Evolutionary conservation across 2,797 vertebrate genomes (phyloP), one percentile per base, ranked within the genome.

Genomic region (Macrochelys suwanniensis): DNA sequence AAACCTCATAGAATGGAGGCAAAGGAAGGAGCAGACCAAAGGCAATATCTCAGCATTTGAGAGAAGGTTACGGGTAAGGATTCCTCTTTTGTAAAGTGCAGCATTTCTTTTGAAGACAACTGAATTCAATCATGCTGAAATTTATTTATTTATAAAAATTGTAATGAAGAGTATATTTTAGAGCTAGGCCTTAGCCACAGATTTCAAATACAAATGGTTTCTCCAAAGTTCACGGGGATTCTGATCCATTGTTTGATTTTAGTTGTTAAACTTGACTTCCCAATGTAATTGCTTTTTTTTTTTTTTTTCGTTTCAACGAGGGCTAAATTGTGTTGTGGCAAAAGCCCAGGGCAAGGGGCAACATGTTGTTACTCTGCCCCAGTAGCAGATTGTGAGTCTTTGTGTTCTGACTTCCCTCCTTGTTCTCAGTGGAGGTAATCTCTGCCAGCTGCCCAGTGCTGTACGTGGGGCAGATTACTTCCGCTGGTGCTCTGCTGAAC

Each of bases 1-100:
- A 78, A 99, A 99, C 97, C 98, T 99, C 89, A 99, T 99, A 51
- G 99, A 99, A 98, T 99, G 99, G 99, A 97, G 99, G 94, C 99
- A 99, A 97, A 98, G 99, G 96, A 99, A 99, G 89, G 99, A 99
- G 93, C 99, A 99, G 98, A 99, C 98, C 98, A 99, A 99, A 98
- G 99, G 99, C 88, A 99, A 99, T 97, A 98, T 99, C 98, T 99
- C 99, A 51, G 99, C 99, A 2, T 99, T 99, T 92, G 99, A 99
- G 96, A 99, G 99, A 96, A 98, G 99, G 88, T 98, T 99, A 88
- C 98, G 99, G 99, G 99, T 99, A 99, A 99, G 98, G n/a, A 79
- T 97, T 96, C 91, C 94, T 95, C 85, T 90, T 83, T 84, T 85
- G 81, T 90, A 76, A 96, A 94, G 89, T 90, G 78, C 47, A 84